Conservation (phyloP, 2,113 vertebrate species). For the Etheostoma cragini region DNA sequence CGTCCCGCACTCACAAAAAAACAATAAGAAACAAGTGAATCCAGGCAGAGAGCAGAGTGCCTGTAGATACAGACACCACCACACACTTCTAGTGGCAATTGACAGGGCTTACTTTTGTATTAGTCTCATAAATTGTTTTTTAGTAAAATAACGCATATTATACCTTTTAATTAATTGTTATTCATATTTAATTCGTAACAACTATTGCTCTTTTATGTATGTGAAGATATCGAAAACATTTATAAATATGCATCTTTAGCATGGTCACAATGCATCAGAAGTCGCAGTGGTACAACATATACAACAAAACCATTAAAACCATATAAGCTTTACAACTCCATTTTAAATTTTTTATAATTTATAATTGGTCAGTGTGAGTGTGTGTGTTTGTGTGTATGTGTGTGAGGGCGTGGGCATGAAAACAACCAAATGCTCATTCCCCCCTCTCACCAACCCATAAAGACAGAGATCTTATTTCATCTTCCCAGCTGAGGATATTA, state of each 20-base stretch:
- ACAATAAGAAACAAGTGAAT: too few species aligned
- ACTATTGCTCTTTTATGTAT: not conserved
- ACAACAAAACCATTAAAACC: too few species aligned
- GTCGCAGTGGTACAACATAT: too few species aligned
- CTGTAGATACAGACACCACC: too few species aligned
- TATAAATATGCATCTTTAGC: not conserved
- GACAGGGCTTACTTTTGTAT: too few species aligned
- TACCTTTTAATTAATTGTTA: not conserved
- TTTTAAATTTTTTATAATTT: not conserved
- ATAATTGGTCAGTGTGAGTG: not conserved
- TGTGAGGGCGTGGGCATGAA: not conserved
- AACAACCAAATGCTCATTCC: not conserved
- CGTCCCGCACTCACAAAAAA: too few species aligned
- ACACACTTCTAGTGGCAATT: too few species aligned
- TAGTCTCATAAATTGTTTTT: too few species aligned
- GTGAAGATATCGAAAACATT: not conserved
- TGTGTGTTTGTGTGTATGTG: not conserved
- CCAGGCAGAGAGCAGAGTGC: too few species aligned
- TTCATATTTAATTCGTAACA: not conserved
- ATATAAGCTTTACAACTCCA: not conserved
- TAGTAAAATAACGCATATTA: too few species aligned
- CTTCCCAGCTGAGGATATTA: slow-evolving; percentile 9
- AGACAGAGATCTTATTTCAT: slow-evolving; percentile 1
- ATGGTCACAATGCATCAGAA: not conserved
- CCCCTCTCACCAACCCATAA: not conserved